phyloP scores from a whole-genome alignment of 2,888 invertebrate species.

The Acleris holmiana region DNA sequence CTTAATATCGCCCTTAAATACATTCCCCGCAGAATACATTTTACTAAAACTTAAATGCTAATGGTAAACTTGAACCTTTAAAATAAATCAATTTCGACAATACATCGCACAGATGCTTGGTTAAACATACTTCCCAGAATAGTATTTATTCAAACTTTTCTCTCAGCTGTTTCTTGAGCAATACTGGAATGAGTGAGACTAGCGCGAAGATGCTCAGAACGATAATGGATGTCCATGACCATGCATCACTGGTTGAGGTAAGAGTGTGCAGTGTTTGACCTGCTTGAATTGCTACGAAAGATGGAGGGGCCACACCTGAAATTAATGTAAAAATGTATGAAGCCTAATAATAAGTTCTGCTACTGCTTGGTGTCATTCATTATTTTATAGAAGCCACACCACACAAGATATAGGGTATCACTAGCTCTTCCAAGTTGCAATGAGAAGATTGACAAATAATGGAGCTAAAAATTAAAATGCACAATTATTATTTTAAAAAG shows the following conservation, averaged over 20 bases:
- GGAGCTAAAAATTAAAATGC: too few species aligned
- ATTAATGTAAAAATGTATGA: conserved; percentile 32
- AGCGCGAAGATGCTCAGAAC: conserved; percentile 91
- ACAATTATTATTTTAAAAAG: too few species aligned
- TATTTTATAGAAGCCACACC: too few species aligned
- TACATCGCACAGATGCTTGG: not conserved
- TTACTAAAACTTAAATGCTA: conserved; percentile 18
- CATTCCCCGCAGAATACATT: not conserved
- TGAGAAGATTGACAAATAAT: too few species aligned
- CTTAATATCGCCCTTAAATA: too few species aligned
- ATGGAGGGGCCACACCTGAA: conserved; percentile 97
- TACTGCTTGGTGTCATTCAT: too few species aligned
- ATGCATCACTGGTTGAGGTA: conserved; percentile 93
- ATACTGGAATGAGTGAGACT: conserved; percentile 93
- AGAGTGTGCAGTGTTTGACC: conserved; percentile 97
- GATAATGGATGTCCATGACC: conserved; percentile 94
- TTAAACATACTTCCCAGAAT: not conserved
- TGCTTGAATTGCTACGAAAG: conserved; percentile 98
- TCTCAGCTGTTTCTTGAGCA: conserved; percentile 91
- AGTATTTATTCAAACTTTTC: conserved; percentile 88
- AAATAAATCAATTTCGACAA: too few species aligned
- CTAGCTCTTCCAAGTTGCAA: too few species aligned
- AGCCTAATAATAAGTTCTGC: too few species aligned
- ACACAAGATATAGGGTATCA: too few species aligned
- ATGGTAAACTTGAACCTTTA: conserved; percentile 9